Base-by-base conservation (phyloP, 2,797 vertebrate species). In the Melopsittacus undulatus region DNA sequence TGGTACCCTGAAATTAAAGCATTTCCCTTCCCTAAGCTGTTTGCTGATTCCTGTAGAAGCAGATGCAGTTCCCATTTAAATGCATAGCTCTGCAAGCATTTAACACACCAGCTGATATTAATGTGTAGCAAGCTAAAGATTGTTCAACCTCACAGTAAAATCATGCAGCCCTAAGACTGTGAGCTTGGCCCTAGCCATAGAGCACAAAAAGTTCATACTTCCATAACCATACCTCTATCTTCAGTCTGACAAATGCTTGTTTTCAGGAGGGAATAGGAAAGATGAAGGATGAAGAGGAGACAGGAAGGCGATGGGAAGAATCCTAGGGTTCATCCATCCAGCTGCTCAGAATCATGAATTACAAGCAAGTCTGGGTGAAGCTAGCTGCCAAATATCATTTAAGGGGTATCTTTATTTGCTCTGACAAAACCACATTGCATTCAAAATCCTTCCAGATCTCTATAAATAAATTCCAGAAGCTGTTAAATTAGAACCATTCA, bases 381-480 rank as follows among this genome's bases (percentile, higher is more conserved):
- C 63, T 63, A 77, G 17, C 61, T 96, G 89, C 45, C 87, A 93
- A 95, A 49, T 54, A 73, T 46, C 3, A 92, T 88, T 87, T 89
- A 94, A 87, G 67, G 90, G 52, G 36, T 74, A 90, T 15, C 45
- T 95, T 96, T 87, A 92, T 90, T 94, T 89, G 57, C 56, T 95
- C 79, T 94, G 87, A 94, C 92, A 94, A 95, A 95, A 81, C 10
- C 29, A 45, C 42, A 66, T 54, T 91, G 38, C 36, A 89, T 94
- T 90, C 78, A 91, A 96, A 97, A 92, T 83, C 62, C 51, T 94
- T 96, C 91, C 74, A 97, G 73, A 91, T 89, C 90, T 87, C 64
- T 82, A 84, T 34, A 97, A 96, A 96, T 79, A 87, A 95, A 94
- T 90, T 94, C 80, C 91, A 96, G 84, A 96, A 97, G 74, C 36